A percentile compares a stretch with the other conserved stretches of the same genome.
Evolutionary conservation across 2,797 vertebrate genomes (phyloP).

Genomic region (Ispidina picta): DNA sequence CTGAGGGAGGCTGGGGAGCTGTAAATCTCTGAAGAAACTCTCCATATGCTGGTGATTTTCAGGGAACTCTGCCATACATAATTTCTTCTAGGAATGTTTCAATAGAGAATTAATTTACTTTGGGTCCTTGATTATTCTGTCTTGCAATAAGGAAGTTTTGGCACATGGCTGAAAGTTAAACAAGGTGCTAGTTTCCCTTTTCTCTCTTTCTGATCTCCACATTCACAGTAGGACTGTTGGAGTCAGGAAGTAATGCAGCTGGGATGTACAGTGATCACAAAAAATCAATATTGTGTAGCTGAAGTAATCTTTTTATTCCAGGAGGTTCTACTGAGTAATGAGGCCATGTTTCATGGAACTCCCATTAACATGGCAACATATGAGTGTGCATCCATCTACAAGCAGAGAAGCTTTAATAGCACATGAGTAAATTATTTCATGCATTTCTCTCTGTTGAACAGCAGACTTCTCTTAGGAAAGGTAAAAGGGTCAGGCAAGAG

Average conservation of each 20-base stretch:
- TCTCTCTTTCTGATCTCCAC: not conserved
- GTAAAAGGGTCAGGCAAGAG: not conserved
- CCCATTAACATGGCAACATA: slow-evolving; percentile 34
- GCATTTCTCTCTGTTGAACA: not conserved
- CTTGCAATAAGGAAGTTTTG: slow-evolving; percentile 20
- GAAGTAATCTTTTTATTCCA: slow-evolving; percentile 4
- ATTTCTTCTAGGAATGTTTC: slow-evolving; percentile 53
- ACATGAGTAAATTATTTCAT: not conserved
- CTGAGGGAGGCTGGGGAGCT: slow-evolving; percentile 42
- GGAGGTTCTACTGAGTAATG: not conserved
- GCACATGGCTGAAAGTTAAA: slow-evolving; percentile 33
- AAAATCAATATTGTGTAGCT: not conserved
- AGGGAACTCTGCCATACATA: slow-evolving; percentile 65
- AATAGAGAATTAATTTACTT: slow-evolving; percentile 59
- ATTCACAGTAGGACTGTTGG: not conserved
- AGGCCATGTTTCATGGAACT: not conserved
- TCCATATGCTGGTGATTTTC: slow-evolving; percentile 66
- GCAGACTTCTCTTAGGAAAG: not conserved
- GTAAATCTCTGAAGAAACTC: slow-evolving; percentile 58
- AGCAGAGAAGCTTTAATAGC: not conserved
- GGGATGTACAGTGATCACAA: not conserved
- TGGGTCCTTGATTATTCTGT: slow-evolving; percentile 24
- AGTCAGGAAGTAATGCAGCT: not conserved
- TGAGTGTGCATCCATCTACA: not conserved
- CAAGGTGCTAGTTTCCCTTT: not conserved